Conservation (phyloP, 1,140 invertebrate genomes). For the Caerostris extrusa region DNA sequence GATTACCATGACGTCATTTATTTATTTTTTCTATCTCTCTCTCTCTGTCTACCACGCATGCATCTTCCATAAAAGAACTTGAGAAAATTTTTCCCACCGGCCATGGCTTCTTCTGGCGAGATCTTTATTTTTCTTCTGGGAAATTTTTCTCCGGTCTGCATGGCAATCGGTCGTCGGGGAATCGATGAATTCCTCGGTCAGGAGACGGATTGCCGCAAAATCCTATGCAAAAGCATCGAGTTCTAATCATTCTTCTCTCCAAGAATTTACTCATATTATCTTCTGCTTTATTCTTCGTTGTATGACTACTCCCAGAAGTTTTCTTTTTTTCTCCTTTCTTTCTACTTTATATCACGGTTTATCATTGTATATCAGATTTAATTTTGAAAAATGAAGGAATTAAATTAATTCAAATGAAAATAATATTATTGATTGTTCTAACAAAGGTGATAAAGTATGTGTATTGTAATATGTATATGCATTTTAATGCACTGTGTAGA, state of each 20-base stretch:
- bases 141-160: constrained; percentile 3
- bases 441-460: too few relatives aligned
- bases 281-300: neutral
- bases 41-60: too few relatives aligned
- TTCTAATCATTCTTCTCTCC: neutral
- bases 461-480: too few relatives aligned
- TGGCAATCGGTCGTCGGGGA: neutral
- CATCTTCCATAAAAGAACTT: neutral
- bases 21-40: neutral
- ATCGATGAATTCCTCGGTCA: neutral
- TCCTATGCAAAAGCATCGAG: constrained; percentile 1
- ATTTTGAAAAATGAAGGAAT: too few relatives aligned
- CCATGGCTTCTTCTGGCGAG: neutral
- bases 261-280: neutral
- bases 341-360: too few relatives aligned
- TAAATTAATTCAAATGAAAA: too few relatives aligned
- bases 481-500: too few relatives aligned
- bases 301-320: too few relatives aligned
- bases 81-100: neutral
- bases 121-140: neutral
- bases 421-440: too few relatives aligned
- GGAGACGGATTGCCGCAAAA: too few relatives aligned
- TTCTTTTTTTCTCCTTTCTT: too few relatives aligned
- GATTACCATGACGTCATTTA: constrained; percentile 10
- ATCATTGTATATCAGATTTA: too few relatives aligned